phyloP scores from a whole-genome alignment of 2,113 vertebrate species.

The Sinocyclocheilus rhinocerous region DNA sequence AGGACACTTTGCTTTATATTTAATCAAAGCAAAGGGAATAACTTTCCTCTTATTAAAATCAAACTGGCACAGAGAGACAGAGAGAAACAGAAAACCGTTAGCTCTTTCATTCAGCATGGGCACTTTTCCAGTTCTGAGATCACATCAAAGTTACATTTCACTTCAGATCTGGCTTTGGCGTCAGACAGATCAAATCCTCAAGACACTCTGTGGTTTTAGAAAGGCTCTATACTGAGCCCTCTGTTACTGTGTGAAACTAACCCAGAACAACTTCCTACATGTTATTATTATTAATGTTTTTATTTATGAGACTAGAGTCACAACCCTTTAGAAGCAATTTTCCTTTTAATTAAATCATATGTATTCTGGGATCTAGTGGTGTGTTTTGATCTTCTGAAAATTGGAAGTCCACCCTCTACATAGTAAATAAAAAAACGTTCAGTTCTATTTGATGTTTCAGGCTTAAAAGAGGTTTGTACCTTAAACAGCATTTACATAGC shows the following conservation, averaged over 20 bases:
- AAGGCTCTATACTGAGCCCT: conserved; percentile 4
- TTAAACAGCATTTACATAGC: neutral
- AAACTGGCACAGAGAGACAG: neutral
- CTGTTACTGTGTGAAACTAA: neutral
- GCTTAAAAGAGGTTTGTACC: too few relatives aligned
- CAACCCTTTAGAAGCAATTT: neutral
- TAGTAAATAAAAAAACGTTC: neutral
- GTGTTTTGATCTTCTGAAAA: neutral
- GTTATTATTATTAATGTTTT: neutral
- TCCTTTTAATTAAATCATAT: conserved; percentile 3
- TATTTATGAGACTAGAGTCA: neutral
- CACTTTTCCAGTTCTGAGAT: conserved; percentile 13
- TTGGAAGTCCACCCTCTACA: neutral
- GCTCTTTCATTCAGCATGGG: conserved; percentile 30
- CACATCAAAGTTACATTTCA: conserved; percentile 35
- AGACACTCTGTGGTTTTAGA: conserved; percentile 2
- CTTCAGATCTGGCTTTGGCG: conserved; percentile 31
- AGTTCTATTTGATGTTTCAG: too few relatives aligned
- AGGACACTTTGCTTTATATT: neutral
- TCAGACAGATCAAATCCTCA: conserved; percentile 12
- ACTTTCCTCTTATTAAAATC: neutral
- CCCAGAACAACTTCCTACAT: neutral
- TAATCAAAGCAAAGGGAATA: conserved; percentile 20
- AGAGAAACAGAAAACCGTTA: neutral
- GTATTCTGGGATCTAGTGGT: neutral